Evolutionary conservation across 2,888 invertebrate species (phyloP).

Genomic region (Harpalus rubripes): DNA sequence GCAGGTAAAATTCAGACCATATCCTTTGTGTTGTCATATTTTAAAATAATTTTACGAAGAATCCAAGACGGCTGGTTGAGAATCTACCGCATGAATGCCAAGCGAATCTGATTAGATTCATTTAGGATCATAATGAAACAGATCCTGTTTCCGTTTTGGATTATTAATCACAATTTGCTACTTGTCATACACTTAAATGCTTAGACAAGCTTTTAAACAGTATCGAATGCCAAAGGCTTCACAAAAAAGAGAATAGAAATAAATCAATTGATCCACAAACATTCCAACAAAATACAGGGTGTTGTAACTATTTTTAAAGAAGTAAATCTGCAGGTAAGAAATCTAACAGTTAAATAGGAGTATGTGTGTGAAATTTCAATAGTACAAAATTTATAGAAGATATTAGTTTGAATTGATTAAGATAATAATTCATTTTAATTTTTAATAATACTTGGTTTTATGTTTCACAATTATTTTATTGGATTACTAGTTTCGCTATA

Average conservation of each 20-base stretch:
- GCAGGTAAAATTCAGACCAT: constrained; percentile 61
- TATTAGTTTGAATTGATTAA: too few species aligned
- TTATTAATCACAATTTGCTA: constrained; percentile 50
- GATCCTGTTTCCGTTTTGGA: constrained; percentile 49
- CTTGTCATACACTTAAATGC: constrained; percentile 41
- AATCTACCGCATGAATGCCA: constrained; percentile 44
- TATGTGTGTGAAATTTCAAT: not conserved
- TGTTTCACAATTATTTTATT: too few species aligned
- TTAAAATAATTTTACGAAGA: constrained; percentile 52
- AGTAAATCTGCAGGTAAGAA: not conserved
- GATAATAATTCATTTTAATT: too few species aligned
- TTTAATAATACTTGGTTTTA: too few species aligned
- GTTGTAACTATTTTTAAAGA: not conserved
- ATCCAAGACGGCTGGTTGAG: not conserved
- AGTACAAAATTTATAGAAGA: too few species aligned
- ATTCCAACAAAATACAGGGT: not conserved
- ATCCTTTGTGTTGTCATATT: constrained; percentile 60
- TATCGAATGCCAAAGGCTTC: not conserved
- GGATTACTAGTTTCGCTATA: too few species aligned
- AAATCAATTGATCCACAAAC: not conserved
- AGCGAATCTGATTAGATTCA: constrained; percentile 56
- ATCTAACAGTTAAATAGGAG: not conserved
- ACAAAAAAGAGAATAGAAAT: not conserved
- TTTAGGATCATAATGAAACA: constrained; percentile 52
- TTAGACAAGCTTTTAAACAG: not conserved